These are phyloP conservation scores for Pachyuromys duprasi DNA, from an alignment of 2,797 vertebrate genomes.

Conservation along the genomic window DNA sequence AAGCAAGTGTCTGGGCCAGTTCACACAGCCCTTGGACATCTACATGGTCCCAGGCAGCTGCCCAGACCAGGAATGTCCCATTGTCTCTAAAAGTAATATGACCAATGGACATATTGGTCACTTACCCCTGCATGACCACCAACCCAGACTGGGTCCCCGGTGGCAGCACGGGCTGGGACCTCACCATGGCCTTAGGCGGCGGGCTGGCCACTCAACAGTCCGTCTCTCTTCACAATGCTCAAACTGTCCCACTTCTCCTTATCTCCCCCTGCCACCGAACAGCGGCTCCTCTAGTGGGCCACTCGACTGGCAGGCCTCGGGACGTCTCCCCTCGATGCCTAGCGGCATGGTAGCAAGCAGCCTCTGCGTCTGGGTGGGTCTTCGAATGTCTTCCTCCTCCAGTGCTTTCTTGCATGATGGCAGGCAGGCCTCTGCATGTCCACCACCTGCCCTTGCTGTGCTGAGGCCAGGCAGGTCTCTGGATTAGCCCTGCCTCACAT, in stretches of 20 bases:
- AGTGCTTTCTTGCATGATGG: no score
- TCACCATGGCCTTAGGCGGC: neutral
- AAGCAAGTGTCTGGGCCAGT: neutral
- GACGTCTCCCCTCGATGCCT: neutral
- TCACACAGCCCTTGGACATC: neutral
- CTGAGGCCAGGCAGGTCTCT: neutral
- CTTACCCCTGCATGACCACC: neutral
- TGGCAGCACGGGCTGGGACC: neutral
- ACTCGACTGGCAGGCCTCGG: no score
- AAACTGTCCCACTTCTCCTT: no score
- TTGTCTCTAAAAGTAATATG: neutral
- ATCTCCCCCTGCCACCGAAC: neutral
- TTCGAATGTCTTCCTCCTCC: no score
- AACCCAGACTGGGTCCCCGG: neutral
- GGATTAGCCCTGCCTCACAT: neutral
- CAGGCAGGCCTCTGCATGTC: no score
- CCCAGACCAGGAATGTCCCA: neutral
- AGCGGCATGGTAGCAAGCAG: neutral
- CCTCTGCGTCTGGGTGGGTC: no score
- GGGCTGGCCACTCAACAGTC: neutral
- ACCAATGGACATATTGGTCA: neutral
- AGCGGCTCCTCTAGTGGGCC: neutral
- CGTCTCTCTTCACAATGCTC: neutral
- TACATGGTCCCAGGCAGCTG: neutral
- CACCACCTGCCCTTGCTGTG: no score